Conservation (phyloP, 1,140 invertebrate species). For the Carposina sasakii region DNA sequence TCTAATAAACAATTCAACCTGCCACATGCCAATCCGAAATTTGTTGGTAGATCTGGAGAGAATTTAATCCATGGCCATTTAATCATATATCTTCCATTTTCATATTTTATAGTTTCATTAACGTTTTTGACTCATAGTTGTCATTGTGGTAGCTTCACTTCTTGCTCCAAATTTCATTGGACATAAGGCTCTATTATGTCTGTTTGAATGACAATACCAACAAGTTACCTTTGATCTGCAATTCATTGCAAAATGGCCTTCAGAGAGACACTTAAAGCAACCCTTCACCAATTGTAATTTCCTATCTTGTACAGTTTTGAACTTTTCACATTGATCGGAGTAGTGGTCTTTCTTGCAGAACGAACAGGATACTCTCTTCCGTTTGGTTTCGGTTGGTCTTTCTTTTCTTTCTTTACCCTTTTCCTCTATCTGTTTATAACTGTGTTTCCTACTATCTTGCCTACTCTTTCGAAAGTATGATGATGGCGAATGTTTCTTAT, state of each 20-base stretch:
- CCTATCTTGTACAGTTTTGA: neutral
- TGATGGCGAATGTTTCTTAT: neutral
- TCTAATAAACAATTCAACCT: neutral
- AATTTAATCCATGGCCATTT: neutral
- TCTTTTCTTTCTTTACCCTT: neutral
- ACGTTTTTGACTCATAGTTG: neutral
- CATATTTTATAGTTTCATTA: neutral
- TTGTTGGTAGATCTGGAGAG: neutral
- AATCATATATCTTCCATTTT: neutral
- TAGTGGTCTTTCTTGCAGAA: neutral
- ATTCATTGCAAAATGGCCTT: neutral
- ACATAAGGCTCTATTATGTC: neutral
- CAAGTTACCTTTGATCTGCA: neutral
- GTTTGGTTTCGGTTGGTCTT: neutral
- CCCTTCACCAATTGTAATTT: neutral
- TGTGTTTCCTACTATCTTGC: neutral
- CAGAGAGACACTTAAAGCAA: neutral
- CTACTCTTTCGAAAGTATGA: neutral
- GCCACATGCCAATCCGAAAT: neutral
- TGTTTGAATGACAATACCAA: neutral
- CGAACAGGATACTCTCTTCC: neutral
- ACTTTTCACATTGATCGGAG: neutral
- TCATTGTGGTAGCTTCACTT: neutral
- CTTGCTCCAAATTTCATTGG: neutral
- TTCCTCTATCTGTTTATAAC: neutral